Conservation (phyloP, 2,113 vertebrate species). For the Coptodon rendalli region DNA sequence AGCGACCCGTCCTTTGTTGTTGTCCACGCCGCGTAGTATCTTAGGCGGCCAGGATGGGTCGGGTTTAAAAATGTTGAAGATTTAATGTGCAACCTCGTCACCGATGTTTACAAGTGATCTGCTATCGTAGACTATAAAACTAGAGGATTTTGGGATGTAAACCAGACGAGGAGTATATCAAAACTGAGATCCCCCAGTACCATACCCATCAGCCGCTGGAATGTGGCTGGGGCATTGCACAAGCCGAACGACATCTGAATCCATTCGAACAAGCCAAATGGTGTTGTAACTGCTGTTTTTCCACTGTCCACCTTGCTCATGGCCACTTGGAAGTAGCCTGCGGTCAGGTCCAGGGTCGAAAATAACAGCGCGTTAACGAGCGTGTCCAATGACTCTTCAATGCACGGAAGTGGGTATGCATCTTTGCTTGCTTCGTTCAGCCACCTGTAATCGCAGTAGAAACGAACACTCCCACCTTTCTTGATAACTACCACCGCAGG, state of each 20-base stretch:
- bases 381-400: accelerated
- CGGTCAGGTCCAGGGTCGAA: background rate
- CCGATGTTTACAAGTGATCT: too few relatives aligned
- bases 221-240: too few relatives aligned
- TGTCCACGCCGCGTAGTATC: too few relatives aligned
- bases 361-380: background rate
- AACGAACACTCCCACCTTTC: background rate
- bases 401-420: background rate
- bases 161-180: too few relatives aligned
- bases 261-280: too few relatives aligned
- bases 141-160: too few relatives aligned
- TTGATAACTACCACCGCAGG: background rate
- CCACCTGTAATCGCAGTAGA: background rate
- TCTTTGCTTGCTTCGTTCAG: background rate
- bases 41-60: too few relatives aligned
- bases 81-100: too few relatives aligned
- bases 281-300: background rate
- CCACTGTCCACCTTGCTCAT: background rate
- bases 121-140: too few relatives aligned
- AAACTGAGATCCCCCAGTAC: too few relatives aligned
- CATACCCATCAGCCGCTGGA: background rate
- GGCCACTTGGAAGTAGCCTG: background rate
- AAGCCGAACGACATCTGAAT: accelerated
- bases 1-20: too few relatives aligned
- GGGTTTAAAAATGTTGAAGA: too few relatives aligned